Evolutionary conservation across 2,113 vertebrate genomes (phyloP), one percentile per base, ranked within the genome.

Genomic region (Spheniscus mendiculus): DNA sequence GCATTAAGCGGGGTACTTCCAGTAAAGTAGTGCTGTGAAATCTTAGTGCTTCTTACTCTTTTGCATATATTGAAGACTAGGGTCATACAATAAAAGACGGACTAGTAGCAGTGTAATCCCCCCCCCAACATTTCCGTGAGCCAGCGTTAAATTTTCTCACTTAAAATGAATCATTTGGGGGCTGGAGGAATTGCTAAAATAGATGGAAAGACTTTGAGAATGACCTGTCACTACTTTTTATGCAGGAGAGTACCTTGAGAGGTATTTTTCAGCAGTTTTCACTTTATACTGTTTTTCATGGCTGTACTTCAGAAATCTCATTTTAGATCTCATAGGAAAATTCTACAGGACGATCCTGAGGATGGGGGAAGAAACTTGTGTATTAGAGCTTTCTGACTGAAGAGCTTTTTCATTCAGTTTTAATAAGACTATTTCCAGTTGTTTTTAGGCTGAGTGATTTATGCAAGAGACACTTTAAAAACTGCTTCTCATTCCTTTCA

Each of bases 341-440:
- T 88, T 83, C 18, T 69, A 27, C 18, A 44, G 36, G 22, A 22
- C 5, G 29, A 0, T 83, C 14, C 47, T 77, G 30, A 92, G 11
- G 71, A 25, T 27, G 26, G 23, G 26, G 6, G 8, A 61, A 56
- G 61, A 65, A 96, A 61, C 36, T 91, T 63, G 32, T 71, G 29
- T 63, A 15, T 92, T 49, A 70, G 47, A 79, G 36, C 42, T 45
- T 95, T 84, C 61, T 93, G 87, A 29, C 52, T 53, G 74, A 85
- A 80, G 34, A 72, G 56, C 21, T 72, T 96, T 95, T 80, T 83
- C 74, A 77, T 95, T 92, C 49, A 62, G 66, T 94, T 94, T 73
- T 92, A 65, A 79, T 83, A 82, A 95, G 49, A 14, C 61, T 65
- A 5, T 93, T 94, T 93, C 71, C 74, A 77, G 62, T 69, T 86